These are phyloP conservation scores for Sciaenops ocellatus DNA, from an alignment of 2,797 vertebrate species.

Conservation along the genomic window DNA sequence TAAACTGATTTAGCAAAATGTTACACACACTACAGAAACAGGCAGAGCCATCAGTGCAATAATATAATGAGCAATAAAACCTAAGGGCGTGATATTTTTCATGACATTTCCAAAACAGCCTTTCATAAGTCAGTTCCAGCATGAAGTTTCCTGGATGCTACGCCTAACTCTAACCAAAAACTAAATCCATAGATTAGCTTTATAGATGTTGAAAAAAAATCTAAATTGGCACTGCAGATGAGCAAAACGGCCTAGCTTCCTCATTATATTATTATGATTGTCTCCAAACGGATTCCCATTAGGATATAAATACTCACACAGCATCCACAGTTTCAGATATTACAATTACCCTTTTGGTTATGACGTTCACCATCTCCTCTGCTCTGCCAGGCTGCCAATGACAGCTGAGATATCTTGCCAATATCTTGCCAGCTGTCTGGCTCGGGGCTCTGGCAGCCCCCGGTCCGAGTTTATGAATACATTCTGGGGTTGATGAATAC, in stretches of 20 bases:
- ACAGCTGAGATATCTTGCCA: conserved; percentile 55
- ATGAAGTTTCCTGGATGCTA: background rate
- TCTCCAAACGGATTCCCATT: conserved; percentile 19
- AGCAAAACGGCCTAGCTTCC: background rate
- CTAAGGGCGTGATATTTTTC: background rate
- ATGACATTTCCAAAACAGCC: background rate
- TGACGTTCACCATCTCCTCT: conserved; percentile 6
- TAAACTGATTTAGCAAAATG: too few relatives aligned
- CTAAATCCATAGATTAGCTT: background rate
- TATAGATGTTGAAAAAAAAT: background rate
- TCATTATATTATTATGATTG: conserved; percentile 4
- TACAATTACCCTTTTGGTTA: conserved; percentile 44
- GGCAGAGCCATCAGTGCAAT: background rate
- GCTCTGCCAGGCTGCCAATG: conserved; percentile 25
- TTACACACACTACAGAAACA: background rate
- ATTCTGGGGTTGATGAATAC: conserved; percentile 36
- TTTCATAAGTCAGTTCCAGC: background rate
- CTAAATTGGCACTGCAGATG: fast-evolving
- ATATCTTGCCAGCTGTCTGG: conserved; percentile 59
- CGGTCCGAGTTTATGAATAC: conserved; percentile 30
- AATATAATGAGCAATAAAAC: background rate
- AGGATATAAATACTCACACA: conserved; percentile 16
- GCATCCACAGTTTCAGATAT: conserved; percentile 20
- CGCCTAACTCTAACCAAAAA: background rate
- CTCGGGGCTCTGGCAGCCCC: conserved; percentile 13